Evolutionary conservation across 64 coral and sea anemone species (phyloP), one percentile per base, ranked within the genome.

Genomic region (Trachythela sp.): DNA sequence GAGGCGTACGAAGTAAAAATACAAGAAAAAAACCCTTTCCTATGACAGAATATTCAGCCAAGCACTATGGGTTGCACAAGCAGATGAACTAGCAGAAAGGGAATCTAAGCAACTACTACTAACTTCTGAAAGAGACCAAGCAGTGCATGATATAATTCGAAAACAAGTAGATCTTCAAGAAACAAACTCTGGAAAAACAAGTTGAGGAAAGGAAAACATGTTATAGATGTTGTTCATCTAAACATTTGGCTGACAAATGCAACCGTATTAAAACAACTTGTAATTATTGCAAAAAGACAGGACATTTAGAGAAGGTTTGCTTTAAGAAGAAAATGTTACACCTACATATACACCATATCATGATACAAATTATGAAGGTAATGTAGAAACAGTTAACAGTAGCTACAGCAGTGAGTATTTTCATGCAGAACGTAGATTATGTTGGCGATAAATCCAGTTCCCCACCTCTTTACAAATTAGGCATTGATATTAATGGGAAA

Each of bases 81-180:
- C 89, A 18, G 88, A 91, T 83, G 85, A 94, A 39, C 37, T 91
- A 70, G 89, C 92, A 88, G 92, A 90, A 22, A 94, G 80, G 51
- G 85, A 94, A 88, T 90, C 92, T 30, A 87, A 42, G 50, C 40
- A 54, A 59, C 83, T 89, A 20, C 83, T 89, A 20, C 27, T 26
- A 36, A 85, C 84, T 54, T 17, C 87, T 86, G 84, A 34, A 35
- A 77, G 34, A 89, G 67, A 70, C 85, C 91, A 88, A 64, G 5
- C 36, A 35, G 77, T 92, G 75, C 39, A 92, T 89, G 87, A 39
- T 52, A 77, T 85, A 9, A 22, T 6, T 6, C 3, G 5, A 31
- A 68, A 68, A 11, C 3, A 22, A 68, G 15, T n/a, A 4, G 2
- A 22, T 31, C 15, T 31, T 7, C 3, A 5, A 22, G 59, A 2